A percentile compares a stretch with the other conserved stretches of the same genome.
These are phyloP conservation scores for Oscarella lobularis DNA, from an alignment of 37 sponge, comb jelly and placozoan genomes.

Conservation along the genomic window DNA sequence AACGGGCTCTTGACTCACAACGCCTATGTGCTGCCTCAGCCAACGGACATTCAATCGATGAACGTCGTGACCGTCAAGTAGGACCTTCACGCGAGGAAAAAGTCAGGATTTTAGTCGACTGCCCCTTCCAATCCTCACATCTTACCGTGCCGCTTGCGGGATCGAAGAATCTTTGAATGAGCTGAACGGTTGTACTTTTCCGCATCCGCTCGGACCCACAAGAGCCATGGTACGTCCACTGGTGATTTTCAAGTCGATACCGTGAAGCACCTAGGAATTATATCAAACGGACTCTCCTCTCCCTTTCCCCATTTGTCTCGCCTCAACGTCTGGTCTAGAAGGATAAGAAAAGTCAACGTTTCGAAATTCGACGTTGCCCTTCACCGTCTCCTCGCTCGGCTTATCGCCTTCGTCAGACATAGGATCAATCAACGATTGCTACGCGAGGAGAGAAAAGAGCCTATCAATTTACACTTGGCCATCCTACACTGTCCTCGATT, in stretches of 20 bases:
- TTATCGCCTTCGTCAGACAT: constrained; percentile 33
- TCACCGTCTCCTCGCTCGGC: constrained; percentile 25
- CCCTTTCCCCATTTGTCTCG: constrained; percentile 1
- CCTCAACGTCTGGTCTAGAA: constrained; percentile 58
- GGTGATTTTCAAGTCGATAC: constrained; percentile 22
- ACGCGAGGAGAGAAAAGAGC: too few species aligned
- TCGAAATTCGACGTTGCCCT: constrained; percentile 60
- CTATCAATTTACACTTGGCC: neutral
- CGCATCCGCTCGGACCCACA: constrained; percentile 76
- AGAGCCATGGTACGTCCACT: constrained; percentile 57
- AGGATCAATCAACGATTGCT: constrained; percentile 64
- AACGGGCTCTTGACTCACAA: constrained; percentile 70
- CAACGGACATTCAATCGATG: constrained; percentile 51
- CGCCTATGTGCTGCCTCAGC: constrained; percentile 73
- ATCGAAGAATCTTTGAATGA: constrained; percentile 73
- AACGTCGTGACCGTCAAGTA: constrained; percentile 34
- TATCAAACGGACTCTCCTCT: neutral
- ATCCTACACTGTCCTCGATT: neutral
- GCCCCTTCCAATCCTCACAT: too few species aligned
- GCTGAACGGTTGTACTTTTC: constrained; percentile 66
- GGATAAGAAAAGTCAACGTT: constrained; percentile 74
- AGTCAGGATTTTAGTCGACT: too few species aligned
- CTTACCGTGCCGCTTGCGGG: constrained; percentile 23
- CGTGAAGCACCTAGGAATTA: constrained; percentile 31
- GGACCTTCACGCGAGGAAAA: constrained; percentile 38